phyloP scores from a whole-genome alignment of 2,888 invertebrate species.

The Stictocephala bisonia region DNA sequence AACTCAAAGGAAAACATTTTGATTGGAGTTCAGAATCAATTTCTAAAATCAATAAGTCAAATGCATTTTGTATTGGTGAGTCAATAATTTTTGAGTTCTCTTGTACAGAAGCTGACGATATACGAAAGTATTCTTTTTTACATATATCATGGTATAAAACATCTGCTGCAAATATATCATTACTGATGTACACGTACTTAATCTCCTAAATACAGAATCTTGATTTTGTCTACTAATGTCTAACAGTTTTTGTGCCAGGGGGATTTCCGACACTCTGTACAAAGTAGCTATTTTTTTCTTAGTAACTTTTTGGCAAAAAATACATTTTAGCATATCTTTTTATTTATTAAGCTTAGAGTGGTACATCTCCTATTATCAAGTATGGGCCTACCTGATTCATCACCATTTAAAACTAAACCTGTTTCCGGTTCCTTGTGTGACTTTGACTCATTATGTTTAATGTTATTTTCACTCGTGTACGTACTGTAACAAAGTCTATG shows the following conservation, averaged over 20 bases:
- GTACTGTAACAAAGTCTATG: slow-evolving; percentile 21
- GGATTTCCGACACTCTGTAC: not conserved
- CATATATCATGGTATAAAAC: slow-evolving; percentile 23
- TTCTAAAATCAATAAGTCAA: slow-evolving; percentile 5
- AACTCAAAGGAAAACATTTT: slow-evolving; percentile 17
- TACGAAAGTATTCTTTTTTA: slow-evolving; percentile 31
- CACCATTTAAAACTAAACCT: not conserved
- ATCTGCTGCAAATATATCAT: slow-evolving; percentile 23
- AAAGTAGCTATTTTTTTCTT: slow-evolving; percentile 9
- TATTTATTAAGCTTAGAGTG: not conserved
- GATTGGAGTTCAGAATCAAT: slow-evolving; percentile 11
- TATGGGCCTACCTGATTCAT: not conserved
- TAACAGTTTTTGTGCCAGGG: slow-evolving; percentile 5
- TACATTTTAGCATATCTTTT: slow-evolving; percentile 12
- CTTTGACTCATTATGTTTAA: not conserved
- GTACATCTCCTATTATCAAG: not conserved
- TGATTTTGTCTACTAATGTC: not conserved
- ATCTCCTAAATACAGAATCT: slow-evolving; percentile 25
- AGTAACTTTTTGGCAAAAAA: slow-evolving; percentile 22
- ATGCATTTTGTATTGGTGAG: not conserved
- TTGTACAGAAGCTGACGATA: not conserved
- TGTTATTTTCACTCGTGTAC: slow-evolving; percentile 18
- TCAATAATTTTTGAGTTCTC: not conserved
- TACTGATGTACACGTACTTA: slow-evolving; percentile 30
- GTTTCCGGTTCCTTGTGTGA: not conserved